Conservation (phyloP, 2,113 vertebrate species). For the Siniperca knerii region DNA sequence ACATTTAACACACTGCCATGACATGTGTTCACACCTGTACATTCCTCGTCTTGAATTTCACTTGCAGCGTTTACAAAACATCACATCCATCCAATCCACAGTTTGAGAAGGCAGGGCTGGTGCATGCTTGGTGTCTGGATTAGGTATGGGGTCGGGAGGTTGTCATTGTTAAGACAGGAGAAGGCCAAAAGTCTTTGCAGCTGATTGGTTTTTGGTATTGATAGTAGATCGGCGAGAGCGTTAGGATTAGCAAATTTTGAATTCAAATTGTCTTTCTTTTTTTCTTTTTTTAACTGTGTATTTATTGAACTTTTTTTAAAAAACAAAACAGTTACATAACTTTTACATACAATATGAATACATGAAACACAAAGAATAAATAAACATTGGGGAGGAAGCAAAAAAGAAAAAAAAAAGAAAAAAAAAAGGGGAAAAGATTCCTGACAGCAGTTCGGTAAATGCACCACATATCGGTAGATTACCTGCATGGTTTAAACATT, state of each 20-base stretch:
- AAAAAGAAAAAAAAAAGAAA: too few relatives aligned
- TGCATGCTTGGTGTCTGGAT: slow-evolving; percentile 5
- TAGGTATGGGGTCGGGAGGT: slow-evolving; percentile 4
- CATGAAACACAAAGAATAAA: too few relatives aligned
- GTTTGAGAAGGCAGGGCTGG: background rate
- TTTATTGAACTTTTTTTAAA: too few relatives aligned
- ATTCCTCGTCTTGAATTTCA: slow-evolving; percentile 71
- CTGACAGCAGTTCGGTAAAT: too few relatives aligned
- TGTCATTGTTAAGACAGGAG: background rate
- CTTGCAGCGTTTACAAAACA: slow-evolving; percentile 69
- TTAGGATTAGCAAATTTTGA: slow-evolving; percentile 33
- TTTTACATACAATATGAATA: too few relatives aligned
- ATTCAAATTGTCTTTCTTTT: background rate
- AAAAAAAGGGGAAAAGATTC: too few relatives aligned
- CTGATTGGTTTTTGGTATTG: slow-evolving; percentile 27
- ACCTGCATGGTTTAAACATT: too few relatives aligned
- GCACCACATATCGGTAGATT: too few relatives aligned
- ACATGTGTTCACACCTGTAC: slow-evolving; percentile 64
- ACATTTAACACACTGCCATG: background rate
- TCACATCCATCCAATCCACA: slow-evolving; percentile 3
- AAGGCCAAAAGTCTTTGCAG: slow-evolving; percentile 1
- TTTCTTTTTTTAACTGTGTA: too few relatives aligned
- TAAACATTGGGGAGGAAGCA: too few relatives aligned
- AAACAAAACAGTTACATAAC: too few relatives aligned
- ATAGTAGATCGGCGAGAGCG: background rate